Base-by-base conservation (phyloP, 2,888 invertebrate species). In the Eustalomyia histrio region DNA sequence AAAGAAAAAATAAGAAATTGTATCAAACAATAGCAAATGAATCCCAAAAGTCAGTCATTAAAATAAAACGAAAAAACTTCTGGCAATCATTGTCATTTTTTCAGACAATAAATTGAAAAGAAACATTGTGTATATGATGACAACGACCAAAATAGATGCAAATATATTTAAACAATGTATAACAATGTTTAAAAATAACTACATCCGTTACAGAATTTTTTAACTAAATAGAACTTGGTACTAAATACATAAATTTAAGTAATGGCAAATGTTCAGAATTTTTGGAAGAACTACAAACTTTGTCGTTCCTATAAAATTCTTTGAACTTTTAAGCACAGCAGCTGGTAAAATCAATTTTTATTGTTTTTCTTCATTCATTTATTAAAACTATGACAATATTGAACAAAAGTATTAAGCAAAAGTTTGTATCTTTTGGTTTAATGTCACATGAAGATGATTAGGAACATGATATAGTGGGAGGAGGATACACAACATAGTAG, bases 311-410 rank as follows among this genome's bases (percentile, higher is more conserved):
- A 58, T 64, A 68, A 74, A 79, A 24, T n/a, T 43, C 39, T 69
- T 64, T 71, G 21, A 68, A 68, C 39, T 68, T 73, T 72, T 64
- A 33, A 29, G 57, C 21, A 65, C 55, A 79, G 64, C 79, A 64
- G 68, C 58, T 79, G 79, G 57, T 64, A 39, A 68, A 79, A 74
- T 74, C 73, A 74, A 79, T 79, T 79, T 68, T 73, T 74, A 69
- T 68, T 74, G 18, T 57, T 39, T 10, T 12, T 52, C 58, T 35
- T 67, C 60, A 52, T 61, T 75, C 50, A 24, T 58, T 50, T 8
- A 7, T 47, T 21, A n/a, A 43, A 5, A 6, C 39, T 14, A 39
- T 39, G 39, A 39, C 39, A 39, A 4, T 39, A 39, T 39, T 39
- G 39, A 39, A 39, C 39, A 39, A 39, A 39, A 39, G 39, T 12